phyloP scores from a whole-genome alignment of 2,113 vertebrate species.

The Syrrhaptes paradoxus region DNA sequence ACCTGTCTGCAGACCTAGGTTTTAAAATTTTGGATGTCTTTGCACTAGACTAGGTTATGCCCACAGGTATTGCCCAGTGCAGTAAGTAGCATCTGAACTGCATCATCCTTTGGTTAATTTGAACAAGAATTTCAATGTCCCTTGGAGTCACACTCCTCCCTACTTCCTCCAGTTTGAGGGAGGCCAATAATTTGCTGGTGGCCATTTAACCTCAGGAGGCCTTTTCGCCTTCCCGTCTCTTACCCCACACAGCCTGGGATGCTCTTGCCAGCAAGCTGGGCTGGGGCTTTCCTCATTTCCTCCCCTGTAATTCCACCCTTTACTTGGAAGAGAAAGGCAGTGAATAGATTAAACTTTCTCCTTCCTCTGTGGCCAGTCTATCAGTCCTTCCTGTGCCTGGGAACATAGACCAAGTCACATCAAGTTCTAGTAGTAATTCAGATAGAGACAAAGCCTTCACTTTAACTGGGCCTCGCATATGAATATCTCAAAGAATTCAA shows the following conservation, averaged over 20 bases:
- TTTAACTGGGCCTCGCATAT: not conserved
- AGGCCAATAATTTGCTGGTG: conserved; percentile 33
- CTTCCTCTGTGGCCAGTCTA: conserved; percentile 1
- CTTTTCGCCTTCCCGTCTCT: conserved; percentile 3
- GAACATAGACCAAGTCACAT: not conserved
- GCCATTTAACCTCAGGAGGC: conserved; percentile 34
- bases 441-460: not conserved
- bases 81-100: not conserved
- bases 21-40: not conserved
- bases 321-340: not conserved
- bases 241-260: conserved; percentile 17
- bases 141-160: not conserved
- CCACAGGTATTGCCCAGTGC: not conserved
- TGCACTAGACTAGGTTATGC: not conserved
- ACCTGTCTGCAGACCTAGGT: not conserved
- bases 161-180: not conserved
- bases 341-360: not conserved
- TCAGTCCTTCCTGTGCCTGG: not conserved
- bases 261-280: conserved; percentile 6
- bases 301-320: conserved; percentile 28
- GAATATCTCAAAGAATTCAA: not conserved
- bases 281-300: conserved; percentile 7
- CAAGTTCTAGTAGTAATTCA: not conserved
- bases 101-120: not conserved
- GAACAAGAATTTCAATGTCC: not conserved